Base-by-base conservation (phyloP, 2,888 invertebrate species). In the Andrena praecox region DNA sequence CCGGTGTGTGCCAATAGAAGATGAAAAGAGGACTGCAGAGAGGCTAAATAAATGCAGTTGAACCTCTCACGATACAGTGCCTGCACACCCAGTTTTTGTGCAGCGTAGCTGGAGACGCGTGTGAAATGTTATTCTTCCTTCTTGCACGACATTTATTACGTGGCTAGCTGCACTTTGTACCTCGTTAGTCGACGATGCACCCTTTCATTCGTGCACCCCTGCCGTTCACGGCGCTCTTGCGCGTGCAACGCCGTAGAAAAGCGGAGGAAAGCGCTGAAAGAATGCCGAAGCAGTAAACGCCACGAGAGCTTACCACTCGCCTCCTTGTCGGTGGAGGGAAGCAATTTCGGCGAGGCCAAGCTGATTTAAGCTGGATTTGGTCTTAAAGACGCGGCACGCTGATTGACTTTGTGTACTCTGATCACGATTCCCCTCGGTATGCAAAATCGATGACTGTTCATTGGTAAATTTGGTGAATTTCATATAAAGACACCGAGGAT, bases 151-250 rank as follows among this genome's bases (percentile, higher is more conserved):
- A 72, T 86, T 87, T 85, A 87, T 79, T 81, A 82, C 84, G 64
- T 80, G 72, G 63, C 77, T 67, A 70, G 63, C 31, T 84, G 75
- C 82, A 86, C 87, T 86, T 86, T 86, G 81, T 72, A 73, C 71
- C 82, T 87, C 82, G 87, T 86, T 86, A 87, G 79, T 60, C 24
- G 27, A 33, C 77, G 79, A 82, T 82, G 85, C 85, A 63, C 52
- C 72, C 71, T 86, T 85, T 82, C 77, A 78, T 70, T 52, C 24
- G 72, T 8, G 66, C 73, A 52, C 64, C 64, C 50, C 63, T 54
- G 16, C 31, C 33, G 50, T 56, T 56, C 54, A 56, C 54, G 73
- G 29, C 12, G 72, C 78, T 81, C 63, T 81, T 48, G 50, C 77
- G 73, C 64, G 60, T 72, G 73, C 77, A 66, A 60, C 59, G 29